Base-by-base conservation (phyloP, 2,113 vertebrate species). In the Centropus bengalensis region DNA sequence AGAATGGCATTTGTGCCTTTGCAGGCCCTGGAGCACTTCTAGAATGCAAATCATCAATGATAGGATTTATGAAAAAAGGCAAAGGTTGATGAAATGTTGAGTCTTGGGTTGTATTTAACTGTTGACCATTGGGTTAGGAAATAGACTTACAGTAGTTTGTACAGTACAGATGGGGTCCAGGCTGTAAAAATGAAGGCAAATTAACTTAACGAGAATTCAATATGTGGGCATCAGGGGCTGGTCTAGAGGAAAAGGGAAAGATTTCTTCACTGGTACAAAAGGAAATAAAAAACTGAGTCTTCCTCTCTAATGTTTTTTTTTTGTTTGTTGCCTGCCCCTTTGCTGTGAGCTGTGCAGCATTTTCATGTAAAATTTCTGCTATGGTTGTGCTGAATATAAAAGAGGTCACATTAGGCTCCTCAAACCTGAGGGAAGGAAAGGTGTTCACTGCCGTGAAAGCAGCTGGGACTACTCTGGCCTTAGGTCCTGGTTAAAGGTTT, bases 51-150 rank as follows among this genome's bases (percentile, higher is more conserved):
- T 92, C 14, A 32, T 42, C 10, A 36, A 23, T 81, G 38, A 81
- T 49, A 2, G 6, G 4, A 54, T 89, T 79, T 93, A 87, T 84
- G 60, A 66, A 62, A 79, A 94, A 83, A 73, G 47, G 14, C 36
- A 85, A 62, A 58, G 36, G 60, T 66, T 93, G 66, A 89, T 89
- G 87, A 94, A 82, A 91, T 67, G 62, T 85, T 87, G 88, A 89
- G 30, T 93, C 74, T 85, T 79, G 58, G 47, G 76, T 90, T 42
- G 15, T 77, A 62, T 79, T 87, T 92, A 86, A 82, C 82, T 91
- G 81, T 58, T 82, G 82, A 49, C 8, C 33, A 64, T 38, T 85
- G 32, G 19, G 15, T 93, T 89, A 84, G 68, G 89, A 93, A 75
- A 64, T 36, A 69, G 45, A 63, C 14, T 83, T 86, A 76, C 14